These are phyloP conservation scores for Diorhabda elongata DNA, from an alignment of 1,140 invertebrate species.

Conservation along the genomic window DNA sequence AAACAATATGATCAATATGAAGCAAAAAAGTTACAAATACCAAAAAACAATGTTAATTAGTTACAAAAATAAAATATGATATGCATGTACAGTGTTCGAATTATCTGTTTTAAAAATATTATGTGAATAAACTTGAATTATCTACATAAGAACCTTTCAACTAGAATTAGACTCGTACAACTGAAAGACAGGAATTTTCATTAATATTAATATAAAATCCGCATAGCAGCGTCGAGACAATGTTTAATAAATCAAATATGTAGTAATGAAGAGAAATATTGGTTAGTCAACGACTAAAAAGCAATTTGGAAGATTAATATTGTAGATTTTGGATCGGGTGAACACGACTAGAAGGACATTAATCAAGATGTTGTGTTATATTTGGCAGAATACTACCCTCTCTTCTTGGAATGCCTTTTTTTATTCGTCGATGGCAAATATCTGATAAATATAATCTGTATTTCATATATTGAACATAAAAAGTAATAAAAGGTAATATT, in stretches of 20 bases:
- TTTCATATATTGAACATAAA: too few relatives aligned
- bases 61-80: too few relatives aligned
- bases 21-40: too few relatives aligned
- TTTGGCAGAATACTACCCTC: constrained; percentile 23
- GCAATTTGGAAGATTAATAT: constrained; percentile 31
- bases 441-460: too few relatives aligned
- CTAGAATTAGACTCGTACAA: not conserved
- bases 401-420: not conserved
- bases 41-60: too few relatives aligned
- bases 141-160: not conserved
- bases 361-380: constrained; percentile 9
- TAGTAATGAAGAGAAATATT: constrained; percentile 29
- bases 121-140: not conserved
- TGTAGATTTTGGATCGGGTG: constrained; percentile 18
- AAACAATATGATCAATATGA: too few relatives aligned
- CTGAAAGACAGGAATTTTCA: not conserved
- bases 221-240: not conserved
- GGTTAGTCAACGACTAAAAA: constrained; percentile 22
- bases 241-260: constrained; percentile 22
- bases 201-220: constrained; percentile 11
- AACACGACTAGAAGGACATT: constrained; percentile 16
- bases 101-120: too few relatives aligned
- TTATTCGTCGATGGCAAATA: too few relatives aligned
- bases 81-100: too few relatives aligned
- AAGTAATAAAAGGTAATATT: too few relatives aligned